Evolutionary conservation across 2,888 invertebrate genomes (phyloP), one percentile per base, ranked within the genome.

Genomic region (Teleogryllus oceanicus): DNA sequence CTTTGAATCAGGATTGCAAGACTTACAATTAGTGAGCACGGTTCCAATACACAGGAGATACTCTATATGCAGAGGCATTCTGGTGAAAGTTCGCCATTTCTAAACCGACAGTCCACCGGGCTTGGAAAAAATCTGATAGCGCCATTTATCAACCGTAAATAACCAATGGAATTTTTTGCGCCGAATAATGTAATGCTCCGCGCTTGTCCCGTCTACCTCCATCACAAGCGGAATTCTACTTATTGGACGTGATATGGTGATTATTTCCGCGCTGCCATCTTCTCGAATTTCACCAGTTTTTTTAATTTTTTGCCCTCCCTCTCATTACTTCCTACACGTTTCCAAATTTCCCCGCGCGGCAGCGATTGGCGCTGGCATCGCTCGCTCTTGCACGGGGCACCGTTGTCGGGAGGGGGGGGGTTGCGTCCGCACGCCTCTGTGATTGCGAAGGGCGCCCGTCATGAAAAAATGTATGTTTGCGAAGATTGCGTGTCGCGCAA

Each of bases 171-270:
- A 62, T 62, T 62, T 62, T 62, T 62, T 62, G 13, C n/a, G 11
- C 62, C 16, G 62, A 62, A 62, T 62, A 62, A 62, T 62, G 62
- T 1, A 62, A 62, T 62, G 62, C 62, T 4, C 62, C 16, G 13
- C 16, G n/a, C 62, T 62, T 62, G 62, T 62, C 62, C 62, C 62
- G 62, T 62, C 62, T 62, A 10, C 62, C n/a, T n/a, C 11, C 62
- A 62, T 62, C 62, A 62, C 62, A 13, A 62, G 62, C 62, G 62
- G n/a, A 62, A 62, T 62, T 62, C 62, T 62, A 62, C 62, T 62
- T 62, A 62, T 62, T 62, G 62, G 16, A 62, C 62, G 62, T 62
- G 62, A 62, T 62, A 62, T 62, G 62, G n/a, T 62, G 62, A 62
- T 62, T 62, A 62, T 62, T 62, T 62, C 62, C 62, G 16, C 62